Conservation (phyloP, 2,888 invertebrate species). For the Scotopteryx bipunctaria region DNA sequence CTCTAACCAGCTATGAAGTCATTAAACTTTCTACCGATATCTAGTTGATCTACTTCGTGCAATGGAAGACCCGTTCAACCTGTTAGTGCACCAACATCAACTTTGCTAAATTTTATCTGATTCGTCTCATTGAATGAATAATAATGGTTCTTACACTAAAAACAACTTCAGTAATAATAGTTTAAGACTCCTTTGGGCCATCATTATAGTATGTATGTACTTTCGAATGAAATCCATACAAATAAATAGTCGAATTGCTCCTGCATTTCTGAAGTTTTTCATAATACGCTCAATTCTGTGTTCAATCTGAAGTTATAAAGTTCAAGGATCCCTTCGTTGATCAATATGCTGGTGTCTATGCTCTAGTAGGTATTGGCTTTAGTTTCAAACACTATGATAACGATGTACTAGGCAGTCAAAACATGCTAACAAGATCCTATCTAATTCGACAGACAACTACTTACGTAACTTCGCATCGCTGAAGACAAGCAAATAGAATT, state of each 20-base stretch:
- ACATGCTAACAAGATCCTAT: slow-evolving; percentile 22
- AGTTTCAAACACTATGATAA: slow-evolving; percentile 5
- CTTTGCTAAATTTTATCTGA: slow-evolving; percentile 15
- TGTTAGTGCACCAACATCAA: slow-evolving; percentile 19
- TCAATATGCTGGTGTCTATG: slow-evolving; percentile 26
- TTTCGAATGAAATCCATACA: too few species aligned
- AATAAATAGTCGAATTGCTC: too few species aligned
- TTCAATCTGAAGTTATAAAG: slow-evolving; percentile 38
- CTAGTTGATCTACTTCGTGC: slow-evolving; percentile 39
- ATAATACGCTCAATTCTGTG: slow-evolving; percentile 26
- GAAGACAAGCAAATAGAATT: slow-evolving; percentile 41
- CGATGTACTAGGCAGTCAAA: slow-evolving; percentile 7
- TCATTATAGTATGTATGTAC: too few species aligned
- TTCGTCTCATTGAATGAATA: slow-evolving; percentile 19
- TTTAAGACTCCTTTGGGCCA: too few species aligned
- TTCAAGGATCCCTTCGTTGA: slow-evolving; percentile 44
- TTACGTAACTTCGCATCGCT: slow-evolving; percentile 20
- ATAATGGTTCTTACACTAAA: too few species aligned
- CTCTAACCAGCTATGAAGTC: slow-evolving; percentile 55
- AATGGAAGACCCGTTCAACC: slow-evolving; percentile 26
- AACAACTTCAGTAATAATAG: too few species aligned
- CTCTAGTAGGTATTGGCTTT: slow-evolving; percentile 1
- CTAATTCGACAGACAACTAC: slow-evolving; percentile 34
- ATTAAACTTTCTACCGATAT: slow-evolving; percentile 62
- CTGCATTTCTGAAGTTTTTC: too few species aligned